A percentile compares a stretch with the other conserved stretches of the same genome.
These are phyloP conservation scores for Drosophila histrio DNA, from an alignment of 2,888 invertebrate genomes.

Conservation along the genomic window DNA sequence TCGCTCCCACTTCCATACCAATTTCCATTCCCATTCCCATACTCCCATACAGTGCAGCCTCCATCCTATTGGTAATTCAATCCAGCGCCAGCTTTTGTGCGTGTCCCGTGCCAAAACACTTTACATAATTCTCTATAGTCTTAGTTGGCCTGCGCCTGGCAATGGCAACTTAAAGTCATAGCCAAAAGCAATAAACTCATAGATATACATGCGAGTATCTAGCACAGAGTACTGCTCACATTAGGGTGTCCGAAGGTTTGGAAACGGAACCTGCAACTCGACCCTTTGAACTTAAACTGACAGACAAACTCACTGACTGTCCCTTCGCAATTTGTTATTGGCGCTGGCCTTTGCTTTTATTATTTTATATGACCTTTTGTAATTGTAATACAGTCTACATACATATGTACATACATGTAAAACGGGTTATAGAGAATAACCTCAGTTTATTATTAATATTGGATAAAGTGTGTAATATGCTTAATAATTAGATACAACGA, in stretches of 20 bases:
- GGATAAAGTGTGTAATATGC: no score
- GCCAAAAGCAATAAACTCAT: conserved; percentile 39
- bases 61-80: conserved; percentile 17
- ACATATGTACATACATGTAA: no score
- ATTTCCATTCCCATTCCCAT: neutral
- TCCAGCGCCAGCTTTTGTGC: conserved; percentile 20
- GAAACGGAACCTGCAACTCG: neutral
- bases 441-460: no score
- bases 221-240: neutral
- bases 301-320: conserved; percentile 11
- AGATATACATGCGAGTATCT: conserved; percentile 13
- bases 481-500: no score
- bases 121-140: conserved; percentile 50
- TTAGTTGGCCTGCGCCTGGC: conserved; percentile 12
- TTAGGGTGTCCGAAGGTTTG: neutral
- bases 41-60: neutral
- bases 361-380: conserved; percentile 49
- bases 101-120: conserved; percentile 35
- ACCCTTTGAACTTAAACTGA: neutral
- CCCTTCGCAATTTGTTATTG: conserved; percentile 18
- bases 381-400: conserved; percentile 16
- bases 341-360: conserved; percentile 50
- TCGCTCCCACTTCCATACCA: neutral
- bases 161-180: conserved; percentile 28
- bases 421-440: no score